A percentile compares a stretch with the other conserved stretches of the same genome.
Conservation (phyloP, 2,113 vertebrate genomes). For the Hemichromis elongatus region DNA sequence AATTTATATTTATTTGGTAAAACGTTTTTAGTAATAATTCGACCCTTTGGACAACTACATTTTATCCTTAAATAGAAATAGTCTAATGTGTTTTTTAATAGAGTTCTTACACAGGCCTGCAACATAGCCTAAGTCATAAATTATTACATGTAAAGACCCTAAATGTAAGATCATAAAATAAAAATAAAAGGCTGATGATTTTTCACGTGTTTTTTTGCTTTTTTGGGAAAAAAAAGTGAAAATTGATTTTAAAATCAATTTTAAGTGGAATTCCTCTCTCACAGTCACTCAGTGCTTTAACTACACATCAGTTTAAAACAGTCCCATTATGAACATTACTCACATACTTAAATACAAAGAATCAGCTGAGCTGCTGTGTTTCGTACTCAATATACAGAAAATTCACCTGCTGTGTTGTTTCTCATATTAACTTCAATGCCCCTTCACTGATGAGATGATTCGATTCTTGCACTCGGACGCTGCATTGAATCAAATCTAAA, state of each 20-base stretch:
- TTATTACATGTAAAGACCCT: background rate
- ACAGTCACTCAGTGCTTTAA: constrained; percentile 59
- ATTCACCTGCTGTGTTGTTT: background rate
- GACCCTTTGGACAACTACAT: background rate
- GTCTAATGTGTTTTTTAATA: background rate
- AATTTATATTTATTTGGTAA: background rate
- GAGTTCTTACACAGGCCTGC: background rate
- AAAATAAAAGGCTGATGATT: background rate
- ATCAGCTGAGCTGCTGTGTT: background rate
- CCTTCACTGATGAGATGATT: constrained; percentile 3
- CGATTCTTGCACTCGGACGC: background rate
- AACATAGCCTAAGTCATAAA: background rate
- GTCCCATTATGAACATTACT: constrained; percentile 62
- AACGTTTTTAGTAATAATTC: background rate
- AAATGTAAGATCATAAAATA: background rate
- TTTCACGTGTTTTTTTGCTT: background rate
- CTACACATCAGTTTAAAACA: constrained; percentile 54
- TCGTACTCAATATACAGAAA: background rate
- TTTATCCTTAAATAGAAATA: background rate
- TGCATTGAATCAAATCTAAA: background rate
- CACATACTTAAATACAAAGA: constrained; percentile 42
- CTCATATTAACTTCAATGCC: constrained; percentile 27
- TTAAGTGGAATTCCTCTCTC: constrained; percentile 31
- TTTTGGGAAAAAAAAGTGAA: background rate
- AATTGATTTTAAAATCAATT: background rate